Conservation (phyloP, 2,888 invertebrate genomes). For the Axea sp. region DNA sequence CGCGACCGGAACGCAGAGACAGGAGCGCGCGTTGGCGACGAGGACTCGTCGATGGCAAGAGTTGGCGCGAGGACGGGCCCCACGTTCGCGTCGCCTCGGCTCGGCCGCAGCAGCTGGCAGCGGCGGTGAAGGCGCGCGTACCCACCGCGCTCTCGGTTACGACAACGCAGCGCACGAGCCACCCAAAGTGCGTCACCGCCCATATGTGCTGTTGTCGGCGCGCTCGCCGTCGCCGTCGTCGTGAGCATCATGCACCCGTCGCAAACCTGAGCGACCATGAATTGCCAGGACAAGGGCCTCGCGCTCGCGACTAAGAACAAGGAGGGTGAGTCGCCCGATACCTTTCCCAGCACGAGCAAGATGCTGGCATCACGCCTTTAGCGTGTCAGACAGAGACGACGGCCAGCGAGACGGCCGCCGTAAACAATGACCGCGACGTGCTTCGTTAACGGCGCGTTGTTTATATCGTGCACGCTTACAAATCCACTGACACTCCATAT, state of each 20-base stretch:
- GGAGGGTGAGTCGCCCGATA: constrained; percentile 72
- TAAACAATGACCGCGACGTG: constrained; percentile 5
- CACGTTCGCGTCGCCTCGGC: constrained; percentile 44
- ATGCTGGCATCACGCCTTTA: neutral
- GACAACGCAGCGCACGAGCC: constrained; percentile 36
- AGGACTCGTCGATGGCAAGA: constrained; percentile 37
- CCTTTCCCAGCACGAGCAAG: neutral
- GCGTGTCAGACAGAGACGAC: neutral
- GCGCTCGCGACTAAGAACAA: constrained; percentile 71
- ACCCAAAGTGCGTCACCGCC: constrained; percentile 62
- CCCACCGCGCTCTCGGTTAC: constrained; percentile 29
- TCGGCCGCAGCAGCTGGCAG: constrained; percentile 23
- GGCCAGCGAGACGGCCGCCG: neutral
- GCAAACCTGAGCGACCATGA: constrained; percentile 76
- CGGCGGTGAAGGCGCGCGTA: constrained; percentile 46
- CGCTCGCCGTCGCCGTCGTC: constrained; percentile 54
- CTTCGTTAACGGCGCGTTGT: neutral
- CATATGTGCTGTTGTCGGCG: constrained; percentile 59
- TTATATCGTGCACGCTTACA: too few species aligned
- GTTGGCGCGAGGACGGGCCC: constrained; percentile 39
- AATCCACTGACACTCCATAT: too few species aligned
- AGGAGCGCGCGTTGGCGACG: constrained; percentile 22
- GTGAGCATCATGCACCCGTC: constrained; percentile 43
- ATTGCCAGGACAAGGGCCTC: constrained; percentile 77
- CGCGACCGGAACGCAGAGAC: constrained; percentile 1